Conservation (phyloP, 2,888 invertebrate species). For the Dinocampus coccinellae region DNA sequence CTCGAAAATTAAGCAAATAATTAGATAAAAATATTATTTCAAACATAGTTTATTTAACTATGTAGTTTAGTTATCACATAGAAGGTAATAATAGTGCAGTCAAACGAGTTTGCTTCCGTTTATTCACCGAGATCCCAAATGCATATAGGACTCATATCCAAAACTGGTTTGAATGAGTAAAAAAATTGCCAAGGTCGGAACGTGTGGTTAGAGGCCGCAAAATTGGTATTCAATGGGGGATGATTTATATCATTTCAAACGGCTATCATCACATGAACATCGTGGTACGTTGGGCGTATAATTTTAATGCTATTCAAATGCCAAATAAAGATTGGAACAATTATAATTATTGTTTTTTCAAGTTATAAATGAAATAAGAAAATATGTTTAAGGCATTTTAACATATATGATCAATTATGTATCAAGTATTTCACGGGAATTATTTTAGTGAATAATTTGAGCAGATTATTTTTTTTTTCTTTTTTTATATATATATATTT, state of each 20-base stretch:
- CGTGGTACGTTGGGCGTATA: background rate
- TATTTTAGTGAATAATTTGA: too few relatives aligned
- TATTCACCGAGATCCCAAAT: background rate
- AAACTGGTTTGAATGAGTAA: slow-evolving; percentile 14
- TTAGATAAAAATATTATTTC: too few relatives aligned
- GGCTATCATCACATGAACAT: background rate
- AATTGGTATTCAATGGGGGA: slow-evolving; percentile 16
- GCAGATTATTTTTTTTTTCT: too few relatives aligned
- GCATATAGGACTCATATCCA: background rate
- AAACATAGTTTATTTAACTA: too few relatives aligned
- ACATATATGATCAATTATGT: background rate
- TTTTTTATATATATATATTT: too few relatives aligned
- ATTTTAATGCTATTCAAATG: background rate
- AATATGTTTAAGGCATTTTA: background rate
- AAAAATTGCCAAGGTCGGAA: slow-evolving; percentile 17
- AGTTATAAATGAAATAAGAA: background rate
- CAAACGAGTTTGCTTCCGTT: background rate
- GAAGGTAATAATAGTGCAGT: background rate
- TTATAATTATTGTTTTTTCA: background rate
- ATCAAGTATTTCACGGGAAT: too few relatives aligned
- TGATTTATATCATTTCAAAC: slow-evolving; percentile 11
- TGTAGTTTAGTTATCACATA: background rate
- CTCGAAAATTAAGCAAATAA: too few relatives aligned
- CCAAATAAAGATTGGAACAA: background rate
- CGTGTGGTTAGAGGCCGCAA: slow-evolving; percentile 5